A percentile compares a stretch with the other conserved stretches of the same genome.
Conservation (phyloP, 2,888 invertebrate genomes). For the Pollenia labialis region DNA sequence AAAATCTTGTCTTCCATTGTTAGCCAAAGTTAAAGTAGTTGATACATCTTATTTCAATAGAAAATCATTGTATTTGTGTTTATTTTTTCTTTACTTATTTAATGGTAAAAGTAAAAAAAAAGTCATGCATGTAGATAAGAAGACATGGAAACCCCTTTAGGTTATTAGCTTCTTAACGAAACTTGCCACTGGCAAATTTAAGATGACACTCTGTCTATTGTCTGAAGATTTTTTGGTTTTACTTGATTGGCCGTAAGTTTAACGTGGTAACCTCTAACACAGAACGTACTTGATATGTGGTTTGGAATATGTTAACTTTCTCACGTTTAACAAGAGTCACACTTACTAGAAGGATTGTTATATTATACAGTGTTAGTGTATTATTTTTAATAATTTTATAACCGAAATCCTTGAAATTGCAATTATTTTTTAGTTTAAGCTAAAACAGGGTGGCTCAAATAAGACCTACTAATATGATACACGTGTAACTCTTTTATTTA, state of each 20-base stretch:
- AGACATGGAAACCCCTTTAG: not conserved
- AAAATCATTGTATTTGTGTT: constrained; percentile 38
- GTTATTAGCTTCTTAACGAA: constrained; percentile 12
- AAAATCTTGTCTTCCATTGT: constrained; percentile 48
- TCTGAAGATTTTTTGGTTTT: constrained; percentile 11
- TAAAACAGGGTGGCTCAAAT: too few relatives aligned
- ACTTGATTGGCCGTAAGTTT: not conserved
- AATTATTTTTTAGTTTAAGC: too few relatives aligned
- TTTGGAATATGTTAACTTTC: not conserved
- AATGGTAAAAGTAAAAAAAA: not conserved
- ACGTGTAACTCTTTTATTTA: too few relatives aligned
- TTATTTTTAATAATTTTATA: too few relatives aligned
- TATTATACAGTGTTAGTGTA: too few relatives aligned
- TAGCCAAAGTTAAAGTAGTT: constrained; percentile 52
- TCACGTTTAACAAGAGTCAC: not conserved
- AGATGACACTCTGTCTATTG: constrained; percentile 48
- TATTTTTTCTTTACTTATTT: constrained; percentile 6
- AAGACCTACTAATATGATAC: too few relatives aligned
- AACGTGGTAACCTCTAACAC: not conserved
- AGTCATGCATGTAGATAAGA: not conserved
- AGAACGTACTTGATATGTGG: not conserved
- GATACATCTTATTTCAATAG: constrained; percentile 49
- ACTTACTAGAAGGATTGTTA: too few relatives aligned
- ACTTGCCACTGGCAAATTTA: constrained; percentile 56
- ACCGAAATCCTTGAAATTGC: too few relatives aligned